phyloP scores from a whole-genome alignment of 2,888 invertebrate genomes.

The Halictus quadricinctus region DNA sequence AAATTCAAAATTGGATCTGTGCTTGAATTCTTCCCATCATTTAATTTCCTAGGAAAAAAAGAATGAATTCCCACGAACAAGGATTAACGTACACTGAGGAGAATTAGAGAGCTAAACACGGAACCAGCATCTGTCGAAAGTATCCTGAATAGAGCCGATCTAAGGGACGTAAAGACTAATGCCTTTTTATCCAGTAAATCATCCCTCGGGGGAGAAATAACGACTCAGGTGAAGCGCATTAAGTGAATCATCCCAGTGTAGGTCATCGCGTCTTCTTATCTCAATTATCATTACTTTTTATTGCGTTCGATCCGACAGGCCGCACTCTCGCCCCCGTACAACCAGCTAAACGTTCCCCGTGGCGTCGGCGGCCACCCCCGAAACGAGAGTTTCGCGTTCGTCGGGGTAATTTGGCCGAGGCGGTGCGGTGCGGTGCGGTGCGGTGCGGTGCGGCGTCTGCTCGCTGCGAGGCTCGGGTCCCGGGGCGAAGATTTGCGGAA shows the following conservation, averaged over 20 bases:
- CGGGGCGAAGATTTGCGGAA: constrained; percentile 34
- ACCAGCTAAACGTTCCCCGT: constrained; percentile 5
- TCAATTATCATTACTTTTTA: constrained; percentile 15
- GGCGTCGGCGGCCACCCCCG: constrained; percentile 1
- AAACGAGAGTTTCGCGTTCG: constrained; percentile 51
- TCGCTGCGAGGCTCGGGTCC: constrained; percentile 9
- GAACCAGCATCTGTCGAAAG: background rate
- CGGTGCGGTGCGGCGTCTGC: constrained; percentile 9
- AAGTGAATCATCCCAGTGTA: constrained; percentile 1
- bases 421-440: background rate
- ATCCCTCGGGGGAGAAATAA: background rate
- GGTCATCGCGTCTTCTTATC: background rate
- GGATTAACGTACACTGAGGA: background rate
- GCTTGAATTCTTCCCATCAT: background rate
- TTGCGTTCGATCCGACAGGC: background rate
- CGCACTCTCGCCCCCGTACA: background rate
- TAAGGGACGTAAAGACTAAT: background rate
- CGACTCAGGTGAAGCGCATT: background rate
- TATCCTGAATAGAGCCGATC: background rate
- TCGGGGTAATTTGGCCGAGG: constrained; percentile 47
- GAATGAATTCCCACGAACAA: background rate
- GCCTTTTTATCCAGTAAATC: background rate
- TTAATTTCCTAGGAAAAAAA: background rate
- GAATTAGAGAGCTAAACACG: background rate
- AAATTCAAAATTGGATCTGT: background rate